Base-by-base conservation (phyloP, 2,797 vertebrate species). In the Danio tinwini region DNA sequence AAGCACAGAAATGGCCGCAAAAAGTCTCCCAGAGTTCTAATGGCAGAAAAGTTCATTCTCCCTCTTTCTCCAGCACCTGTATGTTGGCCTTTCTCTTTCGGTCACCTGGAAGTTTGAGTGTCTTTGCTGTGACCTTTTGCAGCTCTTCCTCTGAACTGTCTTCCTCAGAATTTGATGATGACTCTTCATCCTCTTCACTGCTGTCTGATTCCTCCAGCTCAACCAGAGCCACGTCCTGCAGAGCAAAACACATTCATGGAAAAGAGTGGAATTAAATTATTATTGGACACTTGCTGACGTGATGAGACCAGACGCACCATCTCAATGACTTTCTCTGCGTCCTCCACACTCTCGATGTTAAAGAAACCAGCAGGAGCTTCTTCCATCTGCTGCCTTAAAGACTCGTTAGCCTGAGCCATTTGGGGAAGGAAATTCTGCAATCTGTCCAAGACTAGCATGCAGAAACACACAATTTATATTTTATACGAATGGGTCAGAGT, bases 391-490 rank as follows among this genome's bases (percentile, higher is more conserved):
- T 86, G 92, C 84, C 81, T 93, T 62, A 99, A 90, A 62, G 94
- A 93, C 78, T 96, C 91, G n/a, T 98, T 99, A 76, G 97, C 98
- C 59, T 92, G 90, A 0, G 96, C 96, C 89, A 98, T 95, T 86
- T 95, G 95, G 10, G 97, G 98, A 64, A 98, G 89, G 86, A 99
- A 99, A 85, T 76, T 93, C 90, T 96, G 96, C 16, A 99, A 91
- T 83, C 91, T 91, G 64, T 96, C 95, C 81, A 98, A 84, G 65
- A 98, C 97, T 98, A 81, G 44, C 4, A 29, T 37, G 70, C 29
- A 76, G 13, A 73, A 29, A 82, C 8, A 80, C 17, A 44, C 7
- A 17, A 7, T 42, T 52, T 17, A 70, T 50, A 21, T 16, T 21
- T 1, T 29, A 1, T 29, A 29, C 29, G 29, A n/a, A n/a, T n/a